Conservation (phyloP, 2,797 vertebrate species). For the Poeciliopsis presidionis region DNA sequence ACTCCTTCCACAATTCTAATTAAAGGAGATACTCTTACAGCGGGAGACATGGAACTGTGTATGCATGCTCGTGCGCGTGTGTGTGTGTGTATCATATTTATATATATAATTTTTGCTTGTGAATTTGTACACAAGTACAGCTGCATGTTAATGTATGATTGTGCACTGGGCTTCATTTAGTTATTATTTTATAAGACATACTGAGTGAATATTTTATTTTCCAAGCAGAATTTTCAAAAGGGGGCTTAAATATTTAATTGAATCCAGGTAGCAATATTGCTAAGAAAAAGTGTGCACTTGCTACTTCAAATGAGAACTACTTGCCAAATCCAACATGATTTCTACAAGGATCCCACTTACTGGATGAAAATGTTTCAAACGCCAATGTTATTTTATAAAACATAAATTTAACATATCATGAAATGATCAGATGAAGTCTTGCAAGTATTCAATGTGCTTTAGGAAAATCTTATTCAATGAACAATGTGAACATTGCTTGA, state of each 20-base stretch:
- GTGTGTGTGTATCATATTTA: too few relatives aligned
- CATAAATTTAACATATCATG: not conserved
- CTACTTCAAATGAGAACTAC: constrained; percentile 4
- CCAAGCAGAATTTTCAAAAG: constrained; percentile 36
- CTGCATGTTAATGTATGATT: constrained; percentile 13
- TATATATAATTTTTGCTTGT: constrained; percentile 5
- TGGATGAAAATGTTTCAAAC: not conserved
- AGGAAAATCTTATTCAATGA: not conserved
- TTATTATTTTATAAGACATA: constrained; percentile 38
- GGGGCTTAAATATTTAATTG: constrained; percentile 64
- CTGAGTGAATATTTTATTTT: constrained; percentile 60
- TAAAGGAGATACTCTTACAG: too few relatives aligned
- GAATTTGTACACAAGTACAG: constrained; percentile 9
- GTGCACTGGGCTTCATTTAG: constrained; percentile 28
- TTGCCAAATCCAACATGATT: not conserved
- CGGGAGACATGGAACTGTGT: too few relatives aligned
- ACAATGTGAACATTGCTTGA: not conserved
- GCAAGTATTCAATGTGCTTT: not conserved
- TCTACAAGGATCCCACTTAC: not conserved
- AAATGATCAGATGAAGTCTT: not conserved
- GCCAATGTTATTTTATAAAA: not conserved
- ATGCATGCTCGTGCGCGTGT: too few relatives aligned
- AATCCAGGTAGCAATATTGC: constrained; percentile 33
- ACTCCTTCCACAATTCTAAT: not conserved
- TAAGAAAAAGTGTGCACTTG: constrained; percentile 7